Evolutionary conservation across 2,888 invertebrate genomes (phyloP), one percentile per base, ranked within the genome.

Genomic region (Cepaea hortensis): DNA sequence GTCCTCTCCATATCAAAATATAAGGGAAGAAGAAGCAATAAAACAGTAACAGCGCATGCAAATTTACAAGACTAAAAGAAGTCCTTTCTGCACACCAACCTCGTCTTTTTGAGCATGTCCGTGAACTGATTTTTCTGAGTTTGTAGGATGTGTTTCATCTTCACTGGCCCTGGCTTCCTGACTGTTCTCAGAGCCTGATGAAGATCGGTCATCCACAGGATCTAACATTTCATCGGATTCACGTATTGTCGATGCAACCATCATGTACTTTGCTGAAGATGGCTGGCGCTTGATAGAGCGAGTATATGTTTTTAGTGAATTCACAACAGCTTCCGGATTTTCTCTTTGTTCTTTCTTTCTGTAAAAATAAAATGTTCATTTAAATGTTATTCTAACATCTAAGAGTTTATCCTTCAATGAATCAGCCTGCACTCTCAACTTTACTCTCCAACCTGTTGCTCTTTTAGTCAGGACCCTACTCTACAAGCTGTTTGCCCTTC

Each of bases 281-380:
- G 91, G 87, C 87, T 91, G 91, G 62, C 91, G 90, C 85, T 92
- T 92, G 65, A 93, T 90, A 11, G 93, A 93, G 84, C 91, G 90
- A 70, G 98, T 97, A 94, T 98, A 98, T 93, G 97, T 97, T 93
- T 97, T 97, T 84, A 98, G 96, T 61, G 98, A 98, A 93, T 97
- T 97, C 86, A 98, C 96, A 2, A 98, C 98, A 72, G 98, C 98
- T 92, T 96, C 96, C 4, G 98, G 98, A 95, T 98, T 97, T 92
- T 98, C 96, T 94, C 96, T 96, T 94, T 98, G 97, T 93, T 98
- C 98, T 70, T 96, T 97, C 91, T 90, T 90, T 46, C 93, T 91
- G 89, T 6, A 75, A 55, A 20, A 61, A 83, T 7, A 35, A 62
- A 46, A 23, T 4, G 9, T 13, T 79, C 18, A 18, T 76, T 35